phyloP scores from a whole-genome alignment of 1,140 invertebrate species.

The Paralvinella palmiformis region DNA sequence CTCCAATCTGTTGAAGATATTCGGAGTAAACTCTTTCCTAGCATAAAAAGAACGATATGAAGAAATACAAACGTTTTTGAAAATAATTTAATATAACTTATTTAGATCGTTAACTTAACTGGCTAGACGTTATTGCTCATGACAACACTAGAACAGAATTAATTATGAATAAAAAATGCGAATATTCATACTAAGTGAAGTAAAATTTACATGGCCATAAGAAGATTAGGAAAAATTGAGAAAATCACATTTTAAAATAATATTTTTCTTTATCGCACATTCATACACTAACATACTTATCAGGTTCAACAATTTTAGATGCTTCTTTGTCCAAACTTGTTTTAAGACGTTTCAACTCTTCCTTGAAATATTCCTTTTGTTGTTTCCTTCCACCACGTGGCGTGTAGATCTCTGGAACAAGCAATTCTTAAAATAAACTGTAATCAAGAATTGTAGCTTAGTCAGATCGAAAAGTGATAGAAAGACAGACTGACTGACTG shows the following conservation, averaged over 20 bases:
- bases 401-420: too few species aligned
- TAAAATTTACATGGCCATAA: background rate
- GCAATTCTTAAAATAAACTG: too few species aligned
- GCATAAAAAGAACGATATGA: background rate
- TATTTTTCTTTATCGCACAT: background rate
- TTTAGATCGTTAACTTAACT: background rate
- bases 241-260: background rate
- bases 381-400: background rate
- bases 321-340: slow-evolving; percentile 4
- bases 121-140: background rate
- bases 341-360: slow-evolving; percentile 7
- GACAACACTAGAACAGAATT: background rate
- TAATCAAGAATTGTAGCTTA: too few species aligned
- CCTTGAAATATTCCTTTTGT: slow-evolving; percentile 18
- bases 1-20: slow-evolving; percentile 31
- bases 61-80: background rate
- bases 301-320: background rate
- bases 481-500: too few species aligned
- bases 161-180: background rate
- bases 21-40: slow-evolving; percentile 23
- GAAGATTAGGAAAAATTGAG: background rate
- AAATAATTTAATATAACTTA: background rate
- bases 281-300: slow-evolving; percentile 3
- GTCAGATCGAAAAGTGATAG: too few species aligned
- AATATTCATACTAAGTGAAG: background rate